Evolutionary conservation across 1,140 invertebrate genomes (phyloP).

Genomic region (Drosophila nikananu): DNA sequence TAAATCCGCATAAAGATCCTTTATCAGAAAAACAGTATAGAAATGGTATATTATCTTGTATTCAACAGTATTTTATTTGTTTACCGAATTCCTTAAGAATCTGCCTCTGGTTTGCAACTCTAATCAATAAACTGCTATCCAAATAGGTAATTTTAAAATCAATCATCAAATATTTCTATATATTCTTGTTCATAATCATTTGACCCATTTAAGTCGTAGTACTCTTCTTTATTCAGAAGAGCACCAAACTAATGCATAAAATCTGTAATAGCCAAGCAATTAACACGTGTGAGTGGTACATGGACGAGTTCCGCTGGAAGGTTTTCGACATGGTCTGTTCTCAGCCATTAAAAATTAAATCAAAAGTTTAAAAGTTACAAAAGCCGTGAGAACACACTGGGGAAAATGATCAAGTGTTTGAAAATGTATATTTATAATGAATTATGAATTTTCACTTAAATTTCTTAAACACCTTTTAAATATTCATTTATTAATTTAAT

Average conservation of each 20-base stretch:
- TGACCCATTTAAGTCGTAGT: neutral
- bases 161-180: neutral
- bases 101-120: neutral
- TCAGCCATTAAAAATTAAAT: constrained; percentile 14
- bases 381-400: constrained; percentile 3
- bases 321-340: constrained; percentile 22
- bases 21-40: no score
- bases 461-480: neutral
- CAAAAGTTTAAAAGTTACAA: constrained; percentile 38
- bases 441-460: neutral
- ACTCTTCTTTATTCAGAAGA: neutral
- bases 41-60: no score
- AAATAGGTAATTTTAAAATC: neutral
- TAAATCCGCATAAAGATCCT: no score
- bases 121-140: no score
- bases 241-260: constrained; percentile 9
- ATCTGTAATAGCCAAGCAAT: constrained; percentile 37
- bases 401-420: neutral
- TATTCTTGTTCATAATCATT: neutral
- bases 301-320: constrained; percentile 7
- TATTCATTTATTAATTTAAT: neutral
- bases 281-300: constrained; percentile 30
- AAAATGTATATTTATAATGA: neutral
- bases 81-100: neutral
- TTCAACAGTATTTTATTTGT: no score